These are phyloP conservation scores for Sphenopsis melanotis DNA, from an alignment of 2,797 vertebrate species.

Conservation along the genomic window DNA sequence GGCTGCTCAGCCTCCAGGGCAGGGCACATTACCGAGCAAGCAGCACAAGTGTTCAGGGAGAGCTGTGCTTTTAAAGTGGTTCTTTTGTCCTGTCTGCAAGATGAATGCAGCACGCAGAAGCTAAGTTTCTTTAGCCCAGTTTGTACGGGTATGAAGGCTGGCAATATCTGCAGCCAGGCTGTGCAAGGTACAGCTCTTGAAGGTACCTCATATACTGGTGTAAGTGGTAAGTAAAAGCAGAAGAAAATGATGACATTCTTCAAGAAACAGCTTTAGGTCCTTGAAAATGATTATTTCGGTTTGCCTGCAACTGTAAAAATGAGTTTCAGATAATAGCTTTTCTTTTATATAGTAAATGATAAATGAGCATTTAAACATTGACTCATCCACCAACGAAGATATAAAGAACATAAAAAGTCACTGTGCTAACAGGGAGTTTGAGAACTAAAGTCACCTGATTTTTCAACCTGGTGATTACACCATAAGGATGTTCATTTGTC, in stretches of 20 bases:
- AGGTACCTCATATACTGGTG: constrained; percentile 66
- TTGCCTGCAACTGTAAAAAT: constrained; percentile 79
- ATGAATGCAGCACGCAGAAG: constrained; percentile 30
- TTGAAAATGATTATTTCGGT: constrained; percentile 80
- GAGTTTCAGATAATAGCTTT: constrained; percentile 80
- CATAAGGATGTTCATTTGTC: constrained; percentile 72
- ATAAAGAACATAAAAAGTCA: constrained; percentile 75
- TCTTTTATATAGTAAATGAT: constrained; percentile 80
- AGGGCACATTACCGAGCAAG: neutral
- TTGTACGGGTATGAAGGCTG: constrained; percentile 10
- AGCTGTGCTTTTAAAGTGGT: neutral
- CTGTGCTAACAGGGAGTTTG: constrained; percentile 74
- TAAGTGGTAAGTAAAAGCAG: constrained; percentile 78
- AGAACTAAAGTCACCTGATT: constrained; percentile 74
- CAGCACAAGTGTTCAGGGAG: neutral
- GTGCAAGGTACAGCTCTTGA: constrained; percentile 53
- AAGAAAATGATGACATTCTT: constrained; percentile 78
- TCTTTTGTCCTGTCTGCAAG: constrained; percentile 60
- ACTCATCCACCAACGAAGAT: constrained; percentile 77
- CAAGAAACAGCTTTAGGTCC: constrained; percentile 80
- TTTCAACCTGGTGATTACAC: constrained; percentile 75
- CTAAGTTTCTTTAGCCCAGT: neutral
- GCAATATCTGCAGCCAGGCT: constrained; percentile 53
- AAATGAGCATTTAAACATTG: constrained; percentile 77
- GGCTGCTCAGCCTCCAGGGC: neutral